Percentiles rank a stretch among this genome's conserved stretches.
phyloP scores from a whole-genome alignment of 2,797 vertebrate species.

The Aotus griseimembra region DNA sequence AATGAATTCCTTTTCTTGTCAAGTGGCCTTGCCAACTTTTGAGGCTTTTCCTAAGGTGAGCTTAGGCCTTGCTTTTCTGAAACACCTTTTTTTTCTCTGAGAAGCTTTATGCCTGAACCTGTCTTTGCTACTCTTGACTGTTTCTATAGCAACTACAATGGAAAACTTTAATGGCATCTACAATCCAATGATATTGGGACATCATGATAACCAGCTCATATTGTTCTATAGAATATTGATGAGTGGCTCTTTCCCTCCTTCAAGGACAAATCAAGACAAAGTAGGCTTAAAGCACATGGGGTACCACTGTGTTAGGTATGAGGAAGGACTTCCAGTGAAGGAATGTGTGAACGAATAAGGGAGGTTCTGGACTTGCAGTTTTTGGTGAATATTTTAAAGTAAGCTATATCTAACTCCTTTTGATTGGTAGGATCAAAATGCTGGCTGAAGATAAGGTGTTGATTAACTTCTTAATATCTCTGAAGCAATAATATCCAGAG shows the following conservation, averaged over 20 bases:
- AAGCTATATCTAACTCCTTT: neutral
- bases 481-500: neutral
- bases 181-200: neutral
- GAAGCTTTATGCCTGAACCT: neutral
- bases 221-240: neutral
- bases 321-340: neutral
- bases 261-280: neutral
- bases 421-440: neutral
- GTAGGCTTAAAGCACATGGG: neutral
- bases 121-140: neutral
- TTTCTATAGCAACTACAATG: slow-evolving; percentile 35
- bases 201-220: neutral
- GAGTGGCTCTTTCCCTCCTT: neutral
- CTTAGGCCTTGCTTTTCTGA: neutral
- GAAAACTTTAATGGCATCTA: neutral
- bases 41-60: neutral
- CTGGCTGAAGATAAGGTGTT: neutral
- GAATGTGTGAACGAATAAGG: neutral
- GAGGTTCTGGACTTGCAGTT: neutral
- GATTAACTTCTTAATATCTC: neutral
- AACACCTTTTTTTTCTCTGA: neutral
- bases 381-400: neutral
- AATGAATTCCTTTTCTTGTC: neutral
- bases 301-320: neutral
- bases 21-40: neutral